These are phyloP conservation scores for Delphinapterus leucas DNA, from an alignment of 2,113 vertebrate species.

Conservation along the genomic window DNA sequence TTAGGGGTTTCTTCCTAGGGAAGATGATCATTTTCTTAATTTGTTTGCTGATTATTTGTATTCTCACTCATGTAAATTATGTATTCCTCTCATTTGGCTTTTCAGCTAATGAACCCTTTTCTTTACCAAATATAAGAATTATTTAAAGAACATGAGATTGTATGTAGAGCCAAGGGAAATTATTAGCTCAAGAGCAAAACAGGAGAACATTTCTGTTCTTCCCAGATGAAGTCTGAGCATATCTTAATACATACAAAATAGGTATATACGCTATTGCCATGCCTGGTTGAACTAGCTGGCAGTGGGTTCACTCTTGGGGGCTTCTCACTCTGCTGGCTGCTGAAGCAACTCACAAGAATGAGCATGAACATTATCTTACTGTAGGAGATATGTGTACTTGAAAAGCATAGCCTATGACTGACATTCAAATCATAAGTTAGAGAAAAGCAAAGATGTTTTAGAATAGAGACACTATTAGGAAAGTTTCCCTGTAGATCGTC, in stretches of 20 bases:
- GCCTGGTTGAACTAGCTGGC: background rate
- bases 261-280: background rate
- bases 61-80: background rate
- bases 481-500: background rate
- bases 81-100: background rate
- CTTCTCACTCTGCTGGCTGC: background rate
- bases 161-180: background rate
- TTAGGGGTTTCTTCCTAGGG: background rate
- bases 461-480: background rate
- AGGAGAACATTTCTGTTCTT: background rate
- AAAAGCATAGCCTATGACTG: background rate
- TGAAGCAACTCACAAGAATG: background rate
- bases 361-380: background rate
- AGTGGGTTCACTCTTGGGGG: background rate
- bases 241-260: background rate
- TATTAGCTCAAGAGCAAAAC: constrained; percentile 3
- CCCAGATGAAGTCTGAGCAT: background rate
- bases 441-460: background rate
- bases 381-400: background rate
- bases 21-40: constrained; percentile 24
- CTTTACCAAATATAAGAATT: background rate
- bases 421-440: background rate
- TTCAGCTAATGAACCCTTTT: constrained; percentile 11
- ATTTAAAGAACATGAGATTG: background rate
- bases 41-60: constrained; percentile 38